Evolutionary conservation across 1,140 invertebrate genomes (phyloP).

Genomic region (Formica selysi): DNA sequence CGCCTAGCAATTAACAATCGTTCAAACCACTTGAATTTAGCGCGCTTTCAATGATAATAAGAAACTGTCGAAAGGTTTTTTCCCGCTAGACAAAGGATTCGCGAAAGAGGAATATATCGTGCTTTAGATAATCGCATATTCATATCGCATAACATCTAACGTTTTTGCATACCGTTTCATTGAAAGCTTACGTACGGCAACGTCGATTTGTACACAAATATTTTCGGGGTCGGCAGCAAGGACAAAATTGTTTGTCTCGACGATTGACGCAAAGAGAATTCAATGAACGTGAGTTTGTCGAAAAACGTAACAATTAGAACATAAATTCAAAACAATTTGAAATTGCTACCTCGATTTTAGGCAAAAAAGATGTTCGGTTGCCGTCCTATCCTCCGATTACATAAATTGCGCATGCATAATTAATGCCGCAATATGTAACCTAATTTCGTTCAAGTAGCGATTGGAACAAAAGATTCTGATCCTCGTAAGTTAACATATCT

Average conservation of each 20-base stretch:
- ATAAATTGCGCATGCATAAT: neutral
- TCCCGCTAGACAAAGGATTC: no score
- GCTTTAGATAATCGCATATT: neutral
- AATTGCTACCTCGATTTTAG: neutral
- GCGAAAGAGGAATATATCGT: neutral
- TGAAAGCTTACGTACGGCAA: neutral
- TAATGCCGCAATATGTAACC: neutral
- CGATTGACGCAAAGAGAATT: neutral
- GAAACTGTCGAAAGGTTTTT: no score
- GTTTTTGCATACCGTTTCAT: neutral
- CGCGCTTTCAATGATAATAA: no score
- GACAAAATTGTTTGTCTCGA: conserved; percentile 18
- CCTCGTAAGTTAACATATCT: neutral
- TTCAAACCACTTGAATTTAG: no score
- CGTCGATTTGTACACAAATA: neutral
- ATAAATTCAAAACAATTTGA: neutral
- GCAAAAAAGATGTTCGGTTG: neutral
- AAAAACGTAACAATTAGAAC: no score
- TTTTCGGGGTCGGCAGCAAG: conserved; percentile 22
- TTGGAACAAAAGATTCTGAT: neutral
- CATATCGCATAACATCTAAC: neutral
- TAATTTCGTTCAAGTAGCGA: neutral
- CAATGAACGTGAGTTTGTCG: neutral
- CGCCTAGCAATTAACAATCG: no score
- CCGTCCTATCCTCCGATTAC: neutral